Base-by-base conservation (phyloP, 2,888 invertebrate species). In the Xestia c-nigrum region DNA sequence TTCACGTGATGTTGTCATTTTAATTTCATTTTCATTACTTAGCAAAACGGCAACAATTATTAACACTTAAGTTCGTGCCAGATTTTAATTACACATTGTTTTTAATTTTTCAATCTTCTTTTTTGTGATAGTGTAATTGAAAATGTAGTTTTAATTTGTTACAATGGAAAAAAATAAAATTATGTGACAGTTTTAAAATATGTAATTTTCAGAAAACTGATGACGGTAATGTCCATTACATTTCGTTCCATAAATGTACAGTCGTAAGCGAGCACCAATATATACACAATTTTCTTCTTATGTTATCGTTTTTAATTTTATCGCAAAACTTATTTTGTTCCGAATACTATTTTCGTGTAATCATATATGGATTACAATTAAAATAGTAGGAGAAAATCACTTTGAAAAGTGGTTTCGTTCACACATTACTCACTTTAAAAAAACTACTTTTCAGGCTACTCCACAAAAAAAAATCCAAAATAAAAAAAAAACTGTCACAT, bases 21-120 rank as follows among this genome's bases (percentile, higher is more conserved):
- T 89, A 88, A 87, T 89, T 89, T 83, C 86, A 84, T 83, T 91
- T 92, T 90, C 90, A 93, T 94, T 93, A 93, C 91, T 92, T 88
- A 89, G 81, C 75, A 73, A 85, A 84, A 85, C 80, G 69, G 80
- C 85, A 65, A 85, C 88, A 85, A 92, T 93, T 92, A 91, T 90
- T 91, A 85, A 90, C 92, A 93, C 91, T 93, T 91, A 89, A 88
- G 57, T 81, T 79, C 76, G 80, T 82, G 87, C 89, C 89, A 89
- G 93, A 92, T 93, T 94, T 92, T 92, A 92, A 93, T 93, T 90
- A 88, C 74, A 85, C 61, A 31, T 72, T 85, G 83, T 87, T 87
- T 77, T 80, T 86, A 83, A 85, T 81, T 81, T 73, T 59, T 47
- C 57, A 57, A 38, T 55, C 64, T 71, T 64, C 46, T 57, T 31